Evolutionary conservation across 2,797 vertebrate genomes (phyloP).

Genomic region (Phrynocephalus guinanensis): DNA sequence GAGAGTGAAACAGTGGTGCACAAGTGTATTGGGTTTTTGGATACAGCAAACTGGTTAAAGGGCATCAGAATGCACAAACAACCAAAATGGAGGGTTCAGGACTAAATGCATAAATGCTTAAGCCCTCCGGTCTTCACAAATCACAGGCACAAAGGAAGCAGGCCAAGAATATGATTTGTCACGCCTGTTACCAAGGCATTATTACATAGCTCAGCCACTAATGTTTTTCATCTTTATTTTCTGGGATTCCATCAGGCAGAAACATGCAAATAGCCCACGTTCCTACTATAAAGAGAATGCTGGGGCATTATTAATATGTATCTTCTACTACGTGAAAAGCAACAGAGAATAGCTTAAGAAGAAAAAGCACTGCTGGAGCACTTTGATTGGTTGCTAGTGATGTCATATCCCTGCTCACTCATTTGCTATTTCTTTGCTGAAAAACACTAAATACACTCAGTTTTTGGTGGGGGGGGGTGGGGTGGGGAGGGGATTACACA

Average conservation of each 20-base stretch:
- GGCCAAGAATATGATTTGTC: conserved; percentile 41
- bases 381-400: conserved; percentile 68
- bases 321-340: conserved; percentile 21
- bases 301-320: conserved; percentile 49
- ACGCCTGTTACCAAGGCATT: conserved; percentile 12
- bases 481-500: conserved; percentile 24
- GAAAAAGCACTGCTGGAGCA: background rate
- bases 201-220: background rate
- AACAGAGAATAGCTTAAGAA: conserved; percentile 37
- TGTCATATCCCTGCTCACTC: conserved; percentile 54
- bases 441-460: conserved; percentile 43
- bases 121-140: conserved; percentile 42
- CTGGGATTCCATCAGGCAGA: conserved; percentile 26
- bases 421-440: conserved; percentile 54
- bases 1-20: conserved; percentile 15
- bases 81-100: conserved; percentile 54
- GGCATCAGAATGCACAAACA: conserved; percentile 22
- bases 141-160: conserved; percentile 22
- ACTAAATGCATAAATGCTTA: conserved; percentile 28
- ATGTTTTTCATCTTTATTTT: background rate
- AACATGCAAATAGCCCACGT: conserved; percentile 37
- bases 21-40: background rate
- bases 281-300: background rate
- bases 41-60: conserved; percentile 17
- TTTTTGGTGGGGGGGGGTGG: conserved; percentile 36